Percentiles rank a stretch among this genome's conserved stretches.
Conservation (phyloP, 2,888 invertebrate species). For the Sesia apiformis region DNA sequence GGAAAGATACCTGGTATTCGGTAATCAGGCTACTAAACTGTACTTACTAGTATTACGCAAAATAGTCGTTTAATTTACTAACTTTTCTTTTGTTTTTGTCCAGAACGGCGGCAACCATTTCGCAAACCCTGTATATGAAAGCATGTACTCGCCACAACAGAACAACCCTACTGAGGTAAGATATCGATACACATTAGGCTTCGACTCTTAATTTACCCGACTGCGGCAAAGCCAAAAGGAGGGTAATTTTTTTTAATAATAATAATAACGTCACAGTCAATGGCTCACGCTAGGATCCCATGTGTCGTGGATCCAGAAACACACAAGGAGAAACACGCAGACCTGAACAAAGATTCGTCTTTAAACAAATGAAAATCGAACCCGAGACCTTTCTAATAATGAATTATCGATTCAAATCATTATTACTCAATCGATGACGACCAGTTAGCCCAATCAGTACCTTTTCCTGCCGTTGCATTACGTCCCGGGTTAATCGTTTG, state of each 20-base stretch:
- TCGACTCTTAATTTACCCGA: background rate
- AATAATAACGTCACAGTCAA: background rate
- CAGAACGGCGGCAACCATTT: slow-evolving; percentile 80
- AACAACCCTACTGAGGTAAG: slow-evolving; percentile 35
- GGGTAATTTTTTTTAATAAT: background rate
- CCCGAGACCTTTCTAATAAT: background rate
- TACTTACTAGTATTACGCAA: too few species aligned
- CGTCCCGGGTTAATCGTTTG: too few species aligned
- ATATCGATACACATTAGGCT: background rate
- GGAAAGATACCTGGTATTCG: too few species aligned
- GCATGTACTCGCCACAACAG: slow-evolving; percentile 77
- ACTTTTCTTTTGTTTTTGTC: background rate
- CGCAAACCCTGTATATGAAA: slow-evolving; percentile 91
- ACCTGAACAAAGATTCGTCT: too few species aligned
- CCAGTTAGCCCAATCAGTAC: too few species aligned
- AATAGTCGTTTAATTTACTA: too few species aligned
- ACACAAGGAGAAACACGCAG: too few species aligned
- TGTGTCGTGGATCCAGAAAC: too few species aligned
- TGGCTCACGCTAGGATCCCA: background rate
- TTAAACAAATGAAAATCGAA: too few species aligned
- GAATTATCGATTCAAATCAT: background rate
- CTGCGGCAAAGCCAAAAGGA: too few species aligned
- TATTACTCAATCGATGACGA: background rate
- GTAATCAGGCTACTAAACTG: too few species aligned
- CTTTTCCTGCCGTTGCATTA: too few species aligned